phyloP scores from a whole-genome alignment of 2,888 invertebrate species.

The Cerceris rybyensis region DNA sequence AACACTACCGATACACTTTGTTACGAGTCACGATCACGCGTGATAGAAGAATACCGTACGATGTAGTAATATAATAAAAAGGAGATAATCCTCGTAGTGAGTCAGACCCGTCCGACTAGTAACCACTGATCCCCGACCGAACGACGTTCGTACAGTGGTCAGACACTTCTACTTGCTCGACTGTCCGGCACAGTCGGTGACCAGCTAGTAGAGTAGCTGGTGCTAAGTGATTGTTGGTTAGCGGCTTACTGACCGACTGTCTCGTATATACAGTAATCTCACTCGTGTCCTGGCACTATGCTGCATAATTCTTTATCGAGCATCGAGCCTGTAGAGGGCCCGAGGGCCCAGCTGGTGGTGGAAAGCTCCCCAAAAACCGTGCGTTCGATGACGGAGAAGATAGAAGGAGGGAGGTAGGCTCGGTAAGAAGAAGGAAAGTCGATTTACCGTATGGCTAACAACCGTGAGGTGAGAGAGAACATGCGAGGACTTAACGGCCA shows the following conservation, averaged over 20 bases:
- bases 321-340: constrained; percentile 12
- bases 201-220: constrained; percentile 25
- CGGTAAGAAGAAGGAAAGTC: constrained; percentile 39
- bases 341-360: constrained; percentile 60
- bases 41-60: neutral
- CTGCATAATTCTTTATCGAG: constrained; percentile 72
- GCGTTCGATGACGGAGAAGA: constrained; percentile 12
- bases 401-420: constrained; percentile 13
- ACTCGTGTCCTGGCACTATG: constrained; percentile 60
- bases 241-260: constrained; percentile 57
- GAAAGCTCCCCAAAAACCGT: constrained; percentile 73
- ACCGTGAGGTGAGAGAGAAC: constrained; percentile 54
- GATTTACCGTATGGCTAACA: constrained; percentile 41
- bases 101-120: neutral
- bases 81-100: neutral
- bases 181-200: constrained; percentile 36
- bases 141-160: constrained; percentile 11
- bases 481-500: constrained; percentile 40
- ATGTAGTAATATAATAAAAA: neutral
- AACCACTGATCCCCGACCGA: constrained; percentile 20
- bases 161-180: constrained; percentile 26
- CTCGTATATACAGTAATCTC: constrained; percentile 47
- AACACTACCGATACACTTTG: constrained; percentile 1
- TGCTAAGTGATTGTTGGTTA: constrained; percentile 47
- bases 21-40: neutral